Base-by-base conservation (phyloP, 2,797 vertebrate species). In the Meriones psammophilus region DNA sequence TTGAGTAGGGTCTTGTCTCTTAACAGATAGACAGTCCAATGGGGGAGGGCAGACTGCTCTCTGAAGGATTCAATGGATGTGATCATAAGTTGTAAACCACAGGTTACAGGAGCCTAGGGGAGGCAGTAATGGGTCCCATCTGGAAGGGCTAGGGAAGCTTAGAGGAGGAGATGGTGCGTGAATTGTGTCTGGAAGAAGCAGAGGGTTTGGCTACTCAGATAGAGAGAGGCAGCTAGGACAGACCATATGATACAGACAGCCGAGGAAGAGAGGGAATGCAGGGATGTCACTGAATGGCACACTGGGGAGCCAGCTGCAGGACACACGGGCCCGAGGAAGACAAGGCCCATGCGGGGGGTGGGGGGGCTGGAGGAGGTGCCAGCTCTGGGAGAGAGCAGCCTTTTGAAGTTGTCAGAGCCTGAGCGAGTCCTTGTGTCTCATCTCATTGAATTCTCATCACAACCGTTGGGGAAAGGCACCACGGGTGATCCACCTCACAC, bases 261-360 rank as follows among this genome's bases (percentile, higher is more conserved):
- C 22, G 30, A 58, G 60, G 76, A 60, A 58, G 74, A 60, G 20
- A 33, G 15, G 15, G 22, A n/a, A 6, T 4, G 5, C 20, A 42
- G 76, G 18, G 13, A 12, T 7, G 39, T 26, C 64, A 6, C 2
- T 3, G 46, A 62, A 46, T 46, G 8, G 22, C 10, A 0, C 24
- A 2, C 24, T 12, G 8, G 28, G 60, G 77, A 17, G 4, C 1
- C 3, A 7, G 3, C 2, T 26, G 39, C 0, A 12, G n/a, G 3
- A 30, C 5, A 22, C 13, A 4, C 1, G 1, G 2, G 17, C 5
- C 0, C 0, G 14, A 33, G 33, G 22, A 9, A 73, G 71, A 62
- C 46, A 42, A 33, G 10, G 33, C 22, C 10, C 24, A 17, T 73
- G 50, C 22, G 15, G 42, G 33, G 8, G 1, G 42, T 28, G 8